A percentile compares a stretch with the other conserved stretches of the same genome.
Evolutionary conservation across 2,888 invertebrate genomes (phyloP).

Genomic region (Yponomeuta plumbellus): DNA sequence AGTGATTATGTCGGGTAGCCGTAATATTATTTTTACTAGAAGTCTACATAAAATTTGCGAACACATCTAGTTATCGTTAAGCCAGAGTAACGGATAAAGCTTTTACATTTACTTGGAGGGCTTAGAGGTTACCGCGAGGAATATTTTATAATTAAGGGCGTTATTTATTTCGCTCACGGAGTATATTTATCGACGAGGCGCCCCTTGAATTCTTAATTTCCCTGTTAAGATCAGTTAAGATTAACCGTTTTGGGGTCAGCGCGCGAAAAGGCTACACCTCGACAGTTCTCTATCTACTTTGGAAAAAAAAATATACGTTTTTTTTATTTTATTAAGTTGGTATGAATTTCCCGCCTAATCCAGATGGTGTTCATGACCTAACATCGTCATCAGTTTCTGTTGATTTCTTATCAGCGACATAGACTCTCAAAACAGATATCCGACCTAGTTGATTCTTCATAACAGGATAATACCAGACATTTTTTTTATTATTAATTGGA

Average conservation of each 20-base stretch:
- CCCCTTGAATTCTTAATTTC: neutral
- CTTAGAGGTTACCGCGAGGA: neutral
- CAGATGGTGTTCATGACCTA: too few relatives aligned
- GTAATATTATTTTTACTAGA: too few relatives aligned
- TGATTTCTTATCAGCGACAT: too few relatives aligned
- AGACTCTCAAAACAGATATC: too few relatives aligned
- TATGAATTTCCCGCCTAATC: neutral
- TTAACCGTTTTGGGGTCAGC: neutral
- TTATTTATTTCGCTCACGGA: neutral
- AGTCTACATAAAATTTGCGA: too few relatives aligned
- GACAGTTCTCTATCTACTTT: neutral
- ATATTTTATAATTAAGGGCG: conserved; percentile 2
- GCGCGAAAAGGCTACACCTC: neutral
- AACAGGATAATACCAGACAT: too few relatives aligned
- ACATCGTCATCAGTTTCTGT: too few relatives aligned
- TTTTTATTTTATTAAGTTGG: neutral
- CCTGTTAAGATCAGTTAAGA: neutral
- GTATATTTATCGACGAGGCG: neutral
- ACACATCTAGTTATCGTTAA: too few relatives aligned
- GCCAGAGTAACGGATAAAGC: neutral
- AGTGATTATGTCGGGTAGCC: too few relatives aligned
- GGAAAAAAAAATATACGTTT: neutral
- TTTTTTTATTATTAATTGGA: too few relatives aligned
- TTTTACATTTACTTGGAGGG: neutral
- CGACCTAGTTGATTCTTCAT: too few relatives aligned